Conservation (phyloP, 2,888 invertebrate genomes). For the Lordiphosa fenestrarum region DNA sequence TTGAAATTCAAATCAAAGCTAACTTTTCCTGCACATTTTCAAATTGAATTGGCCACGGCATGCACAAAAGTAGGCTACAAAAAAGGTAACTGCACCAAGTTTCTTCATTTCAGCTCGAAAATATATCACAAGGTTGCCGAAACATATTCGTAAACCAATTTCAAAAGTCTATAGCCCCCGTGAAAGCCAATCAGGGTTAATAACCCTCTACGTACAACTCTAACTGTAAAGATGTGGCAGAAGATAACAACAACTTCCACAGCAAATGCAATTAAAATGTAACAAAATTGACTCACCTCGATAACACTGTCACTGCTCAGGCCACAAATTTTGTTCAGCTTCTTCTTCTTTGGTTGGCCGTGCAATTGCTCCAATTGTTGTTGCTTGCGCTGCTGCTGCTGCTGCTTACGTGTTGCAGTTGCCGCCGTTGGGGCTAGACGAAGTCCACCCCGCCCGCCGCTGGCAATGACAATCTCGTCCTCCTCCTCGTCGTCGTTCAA, state of each 20-base stretch:
- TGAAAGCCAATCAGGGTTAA: too few relatives aligned
- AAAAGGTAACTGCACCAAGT: too few relatives aligned
- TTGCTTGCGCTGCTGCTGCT: slow-evolving; percentile 18
- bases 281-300: slow-evolving; percentile 67
- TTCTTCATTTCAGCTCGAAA: too few relatives aligned
- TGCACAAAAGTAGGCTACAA: too few relatives aligned
- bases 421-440: slow-evolving; percentile 42
- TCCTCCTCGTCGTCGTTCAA: slow-evolving; percentile 77
- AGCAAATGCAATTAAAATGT: slow-evolving; percentile 4
- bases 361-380: slow-evolving; percentile 77
- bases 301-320: slow-evolving; percentile 76
- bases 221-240: too few relatives aligned
- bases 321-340: slow-evolving; percentile 65
- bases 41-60: too few relatives aligned
- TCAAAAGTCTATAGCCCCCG: too few relatives aligned
- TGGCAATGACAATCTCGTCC: slow-evolving; percentile 72
- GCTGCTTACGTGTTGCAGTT: slow-evolving; percentile 39
- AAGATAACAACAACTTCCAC: not conserved
- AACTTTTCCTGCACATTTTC: too few relatives aligned
- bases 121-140: too few relatives aligned
- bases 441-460: slow-evolving; percentile 46
- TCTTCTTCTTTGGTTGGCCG: slow-evolving; percentile 22
- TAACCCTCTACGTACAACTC: not conserved
- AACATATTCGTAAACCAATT: too few relatives aligned
- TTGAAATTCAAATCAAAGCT: too few relatives aligned